A percentile compares a stretch with the other conserved stretches of the same genome.
These are phyloP conservation scores for Ptilodon capucinus DNA, from an alignment of 2,888 invertebrate species.

Conservation along the genomic window DNA sequence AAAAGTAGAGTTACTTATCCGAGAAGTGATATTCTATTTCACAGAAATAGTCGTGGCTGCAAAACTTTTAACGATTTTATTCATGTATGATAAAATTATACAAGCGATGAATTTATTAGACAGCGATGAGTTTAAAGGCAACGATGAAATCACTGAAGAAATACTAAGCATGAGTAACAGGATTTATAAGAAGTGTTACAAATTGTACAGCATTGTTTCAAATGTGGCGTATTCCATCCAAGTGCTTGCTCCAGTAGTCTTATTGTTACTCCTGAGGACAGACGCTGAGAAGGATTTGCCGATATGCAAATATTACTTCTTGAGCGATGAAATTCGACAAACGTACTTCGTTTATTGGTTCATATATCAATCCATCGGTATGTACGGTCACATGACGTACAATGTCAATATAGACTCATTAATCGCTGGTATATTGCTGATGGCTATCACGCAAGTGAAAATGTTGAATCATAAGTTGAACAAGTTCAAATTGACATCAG, in stretches of 20 bases:
- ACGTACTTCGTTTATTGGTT: constrained; percentile 50
- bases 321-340: constrained; percentile 46
- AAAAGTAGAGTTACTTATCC: constrained; percentile 55
- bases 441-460: constrained; percentile 54
- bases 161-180: constrained; percentile 39
- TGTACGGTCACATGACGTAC: constrained; percentile 65
- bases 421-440: constrained; percentile 52
- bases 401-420: constrained; percentile 59
- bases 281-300: constrained; percentile 45
- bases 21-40: constrained; percentile 62
- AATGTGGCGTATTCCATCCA: constrained; percentile 42
- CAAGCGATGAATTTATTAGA: constrained; percentile 54
- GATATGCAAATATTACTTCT: constrained; percentile 65
- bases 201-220: constrained; percentile 35
- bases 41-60: constrained; percentile 49
- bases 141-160: constrained; percentile 38
- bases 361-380: constrained; percentile 57
- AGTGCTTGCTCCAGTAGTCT: constrained; percentile 46
- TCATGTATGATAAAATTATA: constrained; percentile 48
- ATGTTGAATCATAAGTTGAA: constrained; percentile 49
- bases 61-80: constrained; percentile 58
- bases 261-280: constrained; percentile 40
- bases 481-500: constrained; percentile 36
- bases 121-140: constrained; percentile 47
- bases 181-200: constrained; percentile 45